Percentiles rank a stretch among this genome's conserved stretches.
phyloP scores from a whole-genome alignment of 2,113 vertebrate species.

The Zosterops pallidus region DNA sequence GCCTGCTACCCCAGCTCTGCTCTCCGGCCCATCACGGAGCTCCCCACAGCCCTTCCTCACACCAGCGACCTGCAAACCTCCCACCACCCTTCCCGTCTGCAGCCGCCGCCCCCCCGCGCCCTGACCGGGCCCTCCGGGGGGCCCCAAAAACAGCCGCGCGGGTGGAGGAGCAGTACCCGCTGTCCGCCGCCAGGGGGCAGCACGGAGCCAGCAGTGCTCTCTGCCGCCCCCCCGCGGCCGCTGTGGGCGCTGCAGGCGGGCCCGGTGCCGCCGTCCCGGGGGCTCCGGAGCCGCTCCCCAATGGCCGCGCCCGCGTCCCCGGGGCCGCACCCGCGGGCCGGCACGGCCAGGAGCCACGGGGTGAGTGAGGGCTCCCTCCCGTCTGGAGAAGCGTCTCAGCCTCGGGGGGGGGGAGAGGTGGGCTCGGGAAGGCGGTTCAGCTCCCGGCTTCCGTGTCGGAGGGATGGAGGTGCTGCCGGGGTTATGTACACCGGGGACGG shows the following conservation, averaged over 20 bases:
- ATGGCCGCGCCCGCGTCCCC: background rate
- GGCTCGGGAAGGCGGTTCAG: background rate
- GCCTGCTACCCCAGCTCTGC: background rate
- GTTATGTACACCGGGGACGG: rapidly evolving
- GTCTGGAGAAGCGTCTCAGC: background rate
- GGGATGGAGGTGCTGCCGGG: background rate
- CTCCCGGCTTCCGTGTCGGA: too few relatives aligned
- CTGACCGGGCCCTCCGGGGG: too few relatives aligned
- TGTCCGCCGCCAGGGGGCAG: background rate
- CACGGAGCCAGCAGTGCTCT: background rate
- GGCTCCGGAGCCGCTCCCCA: background rate
- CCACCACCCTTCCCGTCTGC: background rate
- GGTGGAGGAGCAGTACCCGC: too few relatives aligned
- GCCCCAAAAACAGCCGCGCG: too few relatives aligned
- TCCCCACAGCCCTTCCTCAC: rapidly evolving
- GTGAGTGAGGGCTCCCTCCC: background rate
- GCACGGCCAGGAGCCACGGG: background rate
- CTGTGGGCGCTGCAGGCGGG: too few relatives aligned
- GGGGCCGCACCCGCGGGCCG: too few relatives aligned
- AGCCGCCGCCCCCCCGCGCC: rapidly evolving
- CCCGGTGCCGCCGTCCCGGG: too few relatives aligned
- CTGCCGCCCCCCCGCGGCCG: background rate
- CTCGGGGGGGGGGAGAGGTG: too few relatives aligned
- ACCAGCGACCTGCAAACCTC: too few relatives aligned
- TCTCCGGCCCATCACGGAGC: background rate